Conservation (phyloP, 1,140 invertebrate species). For the Drosophila punjabiensis region DNA sequence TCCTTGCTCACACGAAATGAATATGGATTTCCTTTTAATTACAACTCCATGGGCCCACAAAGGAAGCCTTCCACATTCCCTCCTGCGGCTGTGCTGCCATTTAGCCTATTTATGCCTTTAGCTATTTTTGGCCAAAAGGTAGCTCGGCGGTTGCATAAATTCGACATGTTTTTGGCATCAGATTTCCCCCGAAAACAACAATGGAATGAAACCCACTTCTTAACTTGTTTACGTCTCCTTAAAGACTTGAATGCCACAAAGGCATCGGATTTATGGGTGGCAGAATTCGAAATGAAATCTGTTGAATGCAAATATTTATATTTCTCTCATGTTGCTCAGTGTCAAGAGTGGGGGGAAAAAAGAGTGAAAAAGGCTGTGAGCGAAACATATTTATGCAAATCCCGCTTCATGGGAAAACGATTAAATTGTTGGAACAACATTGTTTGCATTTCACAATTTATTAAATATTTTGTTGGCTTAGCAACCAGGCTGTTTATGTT, state of each 20-base stretch:
- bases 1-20: conserved; percentile 61
- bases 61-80: conserved; percentile 25
- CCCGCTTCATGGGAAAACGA: conserved; percentile 5
- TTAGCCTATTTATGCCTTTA: conserved; percentile 44
- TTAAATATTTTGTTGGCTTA: conserved; percentile 19
- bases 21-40: conserved; percentile 84
- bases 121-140: conserved; percentile 46
- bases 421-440: conserved; percentile 11
- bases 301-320: conserved; percentile 52
- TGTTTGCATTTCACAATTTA: conserved; percentile 15
- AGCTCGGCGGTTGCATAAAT: conserved; percentile 26
- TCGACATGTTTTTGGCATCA: conserved; percentile 43
- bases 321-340: neutral
- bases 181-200: conserved; percentile 26
- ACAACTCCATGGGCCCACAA: conserved; percentile 41
- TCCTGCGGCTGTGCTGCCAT: conserved; percentile 26
- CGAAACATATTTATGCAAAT: conserved; percentile 41
- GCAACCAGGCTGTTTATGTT: neutral
- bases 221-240: conserved; percentile 33
- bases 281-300: conserved; percentile 42
- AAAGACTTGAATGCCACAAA: conserved; percentile 33
- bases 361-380: neutral
- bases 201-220: conserved; percentile 17
- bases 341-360: neutral
- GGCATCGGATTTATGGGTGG: conserved; percentile 37